These are phyloP conservation scores for Hemichromis elongatus DNA, from an alignment of 2,113 vertebrate species.

Conservation along the genomic window DNA sequence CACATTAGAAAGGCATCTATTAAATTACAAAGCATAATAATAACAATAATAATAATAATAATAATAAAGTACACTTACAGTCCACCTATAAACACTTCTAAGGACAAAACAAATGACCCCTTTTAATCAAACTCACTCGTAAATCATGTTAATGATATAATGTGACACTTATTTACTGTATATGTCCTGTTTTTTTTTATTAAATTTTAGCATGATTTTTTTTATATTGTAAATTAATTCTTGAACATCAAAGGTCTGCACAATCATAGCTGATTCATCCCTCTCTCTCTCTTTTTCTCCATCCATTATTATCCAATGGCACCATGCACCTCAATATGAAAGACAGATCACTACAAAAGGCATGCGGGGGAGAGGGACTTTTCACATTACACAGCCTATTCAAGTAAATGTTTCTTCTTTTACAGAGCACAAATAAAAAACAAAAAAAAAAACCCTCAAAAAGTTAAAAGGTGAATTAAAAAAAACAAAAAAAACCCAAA, in stretches of 20 bases:
- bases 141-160: conserved; percentile 12
- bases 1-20: not conserved
- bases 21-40: not conserved
- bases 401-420: conserved; percentile 83
- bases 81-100: not conserved
- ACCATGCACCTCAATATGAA: conserved; percentile 89
- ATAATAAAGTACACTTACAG: not conserved
- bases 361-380: conserved; percentile 82
- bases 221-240: conserved; percentile 57
- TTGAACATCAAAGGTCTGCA: conserved; percentile 72
- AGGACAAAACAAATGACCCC: not conserved
- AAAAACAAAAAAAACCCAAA: conserved; percentile 24
- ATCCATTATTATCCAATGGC: conserved; percentile 72
- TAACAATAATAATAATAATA: not conserved
- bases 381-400: conserved; percentile 87
- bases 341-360: conserved; percentile 74
- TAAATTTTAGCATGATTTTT: conserved; percentile 57
- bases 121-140: not conserved
- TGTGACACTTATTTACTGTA: conserved; percentile 49
- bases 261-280: conserved; percentile 60
- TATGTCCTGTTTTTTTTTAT: conserved; percentile 45
- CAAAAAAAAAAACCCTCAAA: conserved; percentile 64
- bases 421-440: conserved; percentile 76
- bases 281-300: not conserved
- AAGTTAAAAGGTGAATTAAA: conserved; percentile 44